Percentiles rank a stretch among this genome's conserved stretches.
Evolutionary conservation across 2,113 vertebrate species (phyloP).

Genomic region (Lepisosteus oculatus): DNA sequence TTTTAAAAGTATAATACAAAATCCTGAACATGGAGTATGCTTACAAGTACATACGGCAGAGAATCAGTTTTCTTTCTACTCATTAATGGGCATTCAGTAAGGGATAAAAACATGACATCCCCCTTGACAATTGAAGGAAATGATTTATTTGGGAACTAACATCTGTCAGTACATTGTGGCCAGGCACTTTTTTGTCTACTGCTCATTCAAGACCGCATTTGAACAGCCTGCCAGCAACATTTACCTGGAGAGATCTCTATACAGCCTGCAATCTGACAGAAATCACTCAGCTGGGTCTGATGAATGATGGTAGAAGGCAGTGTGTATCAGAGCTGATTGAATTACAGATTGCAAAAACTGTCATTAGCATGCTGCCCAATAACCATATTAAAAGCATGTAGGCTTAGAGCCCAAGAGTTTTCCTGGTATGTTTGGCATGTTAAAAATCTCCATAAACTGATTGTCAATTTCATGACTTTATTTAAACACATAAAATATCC

Average conservation of each 20-base stretch:
- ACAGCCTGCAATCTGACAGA: slow-evolving; percentile 53
- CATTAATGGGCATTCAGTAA: slow-evolving; percentile 56
- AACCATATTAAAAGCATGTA: too few relatives aligned
- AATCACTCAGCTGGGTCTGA: slow-evolving; percentile 62
- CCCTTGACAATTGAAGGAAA: slow-evolving; percentile 54
- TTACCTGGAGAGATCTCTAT: slow-evolving; percentile 55
- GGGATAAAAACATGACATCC: slow-evolving; percentile 50
- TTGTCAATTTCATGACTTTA: too few relatives aligned
- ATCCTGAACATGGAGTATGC: slow-evolving; percentile 25
- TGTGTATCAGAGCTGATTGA: slow-evolving; percentile 51
- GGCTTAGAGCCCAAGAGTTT: too few relatives aligned
- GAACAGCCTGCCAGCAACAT: slow-evolving; percentile 53
- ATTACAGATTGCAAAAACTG: slow-evolving; percentile 52
- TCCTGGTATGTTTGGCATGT: too few relatives aligned
- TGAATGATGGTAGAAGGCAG: slow-evolving; percentile 64
- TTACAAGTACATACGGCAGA: slow-evolving; percentile 23
- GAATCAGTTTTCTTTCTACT: slow-evolving; percentile 25
- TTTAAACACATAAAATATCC: too few relatives aligned
- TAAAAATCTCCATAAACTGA: too few relatives aligned
- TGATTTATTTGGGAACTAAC: slow-evolving; percentile 58
- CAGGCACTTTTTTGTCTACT: slow-evolving; percentile 38
- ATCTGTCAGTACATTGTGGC: slow-evolving; percentile 51
- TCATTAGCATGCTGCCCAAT: slow-evolving; percentile 6
- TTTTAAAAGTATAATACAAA: neutral
- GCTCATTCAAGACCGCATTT: slow-evolving; percentile 48